Evolutionary conservation across 2,113 vertebrate genomes (phyloP).

Genomic region (Dipodomys ordii): DNA sequence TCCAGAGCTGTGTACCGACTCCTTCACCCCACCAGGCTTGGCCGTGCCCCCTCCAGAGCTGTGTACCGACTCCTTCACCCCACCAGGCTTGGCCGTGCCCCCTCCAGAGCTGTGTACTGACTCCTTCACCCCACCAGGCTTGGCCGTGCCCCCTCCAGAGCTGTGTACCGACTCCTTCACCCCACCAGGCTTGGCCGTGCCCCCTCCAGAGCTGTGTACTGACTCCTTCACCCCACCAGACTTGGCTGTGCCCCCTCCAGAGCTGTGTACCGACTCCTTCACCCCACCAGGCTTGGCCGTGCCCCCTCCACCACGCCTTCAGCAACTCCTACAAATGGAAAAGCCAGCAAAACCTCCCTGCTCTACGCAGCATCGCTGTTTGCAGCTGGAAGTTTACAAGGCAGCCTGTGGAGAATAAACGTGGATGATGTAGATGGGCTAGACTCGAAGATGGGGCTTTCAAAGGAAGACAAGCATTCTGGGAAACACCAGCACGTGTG

Average conservation of each 20-base stretch:
- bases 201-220: slow-evolving; percentile 53
- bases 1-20: slow-evolving; percentile 54
- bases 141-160: slow-evolving; percentile 41
- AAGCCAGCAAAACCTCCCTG: slow-evolving; percentile 56
- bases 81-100: background rate
- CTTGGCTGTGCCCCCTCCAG: slow-evolving; percentile 36
- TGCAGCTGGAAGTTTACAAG: background rate
- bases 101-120: slow-evolving; percentile 47
- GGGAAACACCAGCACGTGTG: accelerated
- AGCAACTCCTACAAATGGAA: slow-evolving; percentile 17
- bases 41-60: slow-evolving; percentile 47
- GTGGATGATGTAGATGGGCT: accelerated
- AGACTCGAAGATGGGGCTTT: background rate
- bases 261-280: slow-evolving; percentile 60
- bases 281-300: background rate
- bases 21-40: slow-evolving; percentile 4
- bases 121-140: slow-evolving; percentile 40
- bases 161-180: slow-evolving; percentile 46
- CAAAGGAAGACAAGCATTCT: background rate
- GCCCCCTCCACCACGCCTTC: background rate
- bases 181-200: background rate
- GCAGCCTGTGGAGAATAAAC: background rate
- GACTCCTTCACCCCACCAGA: slow-evolving; percentile 38
- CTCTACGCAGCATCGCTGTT: slow-evolving; percentile 43
- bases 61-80: slow-evolving; percentile 45